Evolutionary conservation across 2,888 invertebrate species (phyloP), one percentile per base, ranked within the genome.

Genomic region (Tortrix viridana): DNA sequence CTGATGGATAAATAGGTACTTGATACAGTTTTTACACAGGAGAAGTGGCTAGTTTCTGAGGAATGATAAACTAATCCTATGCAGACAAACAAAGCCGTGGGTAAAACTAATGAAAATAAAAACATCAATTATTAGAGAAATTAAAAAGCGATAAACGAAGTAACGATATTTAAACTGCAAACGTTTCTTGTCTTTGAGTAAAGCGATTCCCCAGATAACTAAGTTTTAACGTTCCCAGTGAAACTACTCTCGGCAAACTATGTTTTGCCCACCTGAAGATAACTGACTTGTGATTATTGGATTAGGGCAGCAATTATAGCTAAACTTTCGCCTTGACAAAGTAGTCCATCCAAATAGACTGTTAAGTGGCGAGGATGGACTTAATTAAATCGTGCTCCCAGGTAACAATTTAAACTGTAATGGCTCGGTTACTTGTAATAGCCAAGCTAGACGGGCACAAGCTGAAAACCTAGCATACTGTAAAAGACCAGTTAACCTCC

Each of bases 191-290:
- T 32, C 3, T 32, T n/a, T n/a, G n/a, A n/a, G n/a, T n/a, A n/a
- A n/a, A n/a, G n/a, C n/a, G n/a, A n/a, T n/a, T n/a, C n/a, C n/a
- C 26, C 26, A 26, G 26, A 16, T 26, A 16, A 16, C 54, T 6
- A 18, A 23, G 32, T 18, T 48, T 41, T 46, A 46, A 37, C 6
- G 18, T 55, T 26, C 37, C 49, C 22, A 44, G 7, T 55, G 52
- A 38, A n/a, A n/a, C n/a, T n/a, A 53, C 47, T 47, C 23, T 57
- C 20, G 18, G 26, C 12, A 26, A 63, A 63, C 26, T 57, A 46
- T 57, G 57, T 20, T 14, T 47, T 52, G 57, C 57, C 57, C 62
- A 57, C 52, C 62, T 63, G 52, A 62, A 62, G 56, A 62, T 62
- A 47, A 57, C 18, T 41, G 32, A 46, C 46, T 55, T 37, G 32